phyloP scores from a whole-genome alignment of 2,888 invertebrate genomes.

The Exocentrus adspersus region DNA sequence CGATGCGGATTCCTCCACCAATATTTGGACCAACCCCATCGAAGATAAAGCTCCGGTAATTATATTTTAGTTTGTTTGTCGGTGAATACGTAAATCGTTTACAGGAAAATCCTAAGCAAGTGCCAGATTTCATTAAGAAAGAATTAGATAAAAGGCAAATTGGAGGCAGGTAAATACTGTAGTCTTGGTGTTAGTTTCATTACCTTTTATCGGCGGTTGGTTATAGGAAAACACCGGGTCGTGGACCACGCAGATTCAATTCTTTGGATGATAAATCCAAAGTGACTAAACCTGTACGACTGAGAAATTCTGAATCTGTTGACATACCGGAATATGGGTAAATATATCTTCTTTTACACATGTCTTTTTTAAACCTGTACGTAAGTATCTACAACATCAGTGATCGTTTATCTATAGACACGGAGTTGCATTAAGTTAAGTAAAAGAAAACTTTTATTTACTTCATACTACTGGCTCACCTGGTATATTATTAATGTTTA shows the following conservation, averaged over 20 bases:
- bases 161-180: constrained; percentile 65
- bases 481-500: too few relatives aligned
- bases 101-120: too few relatives aligned
- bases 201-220: not conserved
- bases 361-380: constrained; percentile 1
- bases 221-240: constrained; percentile 34
- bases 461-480: too few relatives aligned
- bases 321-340: constrained; percentile 32
- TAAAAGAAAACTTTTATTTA: too few relatives aligned
- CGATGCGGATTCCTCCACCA: constrained; percentile 61
- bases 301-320: constrained; percentile 53
- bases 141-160: constrained; percentile 72
- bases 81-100: too few relatives aligned
- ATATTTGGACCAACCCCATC: constrained; percentile 80
- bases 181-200: not conserved
- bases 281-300: constrained; percentile 47
- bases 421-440: too few relatives aligned
- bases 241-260: constrained; percentile 53
- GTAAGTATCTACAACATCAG: not conserved
- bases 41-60: constrained; percentile 61
- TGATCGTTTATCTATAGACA: too few relatives aligned
- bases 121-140: constrained; percentile 74
- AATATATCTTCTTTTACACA: not conserved
- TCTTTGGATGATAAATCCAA: constrained; percentile 55
- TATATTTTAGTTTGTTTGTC: constrained; percentile 25